Percentiles rank a stretch among this genome's conserved stretches.
These are phyloP conservation scores for Anthopleura sola DNA, from an alignment of 64 coral and sea anemone species.

Conservation along the genomic window DNA sequence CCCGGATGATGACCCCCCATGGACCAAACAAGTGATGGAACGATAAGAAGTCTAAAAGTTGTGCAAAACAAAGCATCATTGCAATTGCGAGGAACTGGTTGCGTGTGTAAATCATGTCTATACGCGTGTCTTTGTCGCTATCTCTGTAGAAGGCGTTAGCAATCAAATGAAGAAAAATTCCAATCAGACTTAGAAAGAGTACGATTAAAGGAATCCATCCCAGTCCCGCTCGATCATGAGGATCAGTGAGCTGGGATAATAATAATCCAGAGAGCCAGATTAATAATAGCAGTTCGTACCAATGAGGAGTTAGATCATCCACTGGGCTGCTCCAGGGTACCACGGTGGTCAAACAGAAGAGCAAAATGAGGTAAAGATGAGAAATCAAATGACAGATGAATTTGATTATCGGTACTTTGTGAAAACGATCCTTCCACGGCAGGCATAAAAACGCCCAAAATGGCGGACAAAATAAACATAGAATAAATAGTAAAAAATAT, in stretches of 20 bases:
- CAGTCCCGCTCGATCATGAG: conserved; percentile 85
- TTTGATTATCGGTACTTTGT: conserved; percentile 92
- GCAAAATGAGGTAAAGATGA: conserved; percentile 81
- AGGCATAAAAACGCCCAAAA: conserved; percentile 87
- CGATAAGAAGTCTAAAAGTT: conserved; percentile 88
- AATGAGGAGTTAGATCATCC: conserved; percentile 52
- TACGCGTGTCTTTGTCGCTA: conserved; percentile 10
- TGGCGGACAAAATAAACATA: conserved; percentile 75
- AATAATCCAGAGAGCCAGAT: conserved; percentile 92
- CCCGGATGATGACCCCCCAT: conserved; percentile 96
- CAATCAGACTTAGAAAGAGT: conserved; percentile 72
- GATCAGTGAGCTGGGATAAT: conserved; percentile 86
- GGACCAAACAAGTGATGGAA: conserved; percentile 99
- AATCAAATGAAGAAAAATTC: conserved; percentile 72
- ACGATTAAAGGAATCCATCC: conserved; percentile 92
- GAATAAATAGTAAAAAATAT: conserved; percentile 82
- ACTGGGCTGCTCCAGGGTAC: conserved; percentile 68
- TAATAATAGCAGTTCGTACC: conserved; percentile 92
- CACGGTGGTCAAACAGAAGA: conserved; percentile 84
- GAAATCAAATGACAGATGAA: conserved; percentile 97
- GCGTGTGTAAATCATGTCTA: conserved; percentile 68
- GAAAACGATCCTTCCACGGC: conserved; percentile 94
- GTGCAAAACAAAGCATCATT: conserved; percentile 98
- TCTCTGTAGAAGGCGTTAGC: conserved; percentile 71
- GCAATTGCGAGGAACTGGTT: conserved; percentile 81